Conservation (phyloP, 2,113 vertebrate genomes). For the Nibea albiflora region DNA sequence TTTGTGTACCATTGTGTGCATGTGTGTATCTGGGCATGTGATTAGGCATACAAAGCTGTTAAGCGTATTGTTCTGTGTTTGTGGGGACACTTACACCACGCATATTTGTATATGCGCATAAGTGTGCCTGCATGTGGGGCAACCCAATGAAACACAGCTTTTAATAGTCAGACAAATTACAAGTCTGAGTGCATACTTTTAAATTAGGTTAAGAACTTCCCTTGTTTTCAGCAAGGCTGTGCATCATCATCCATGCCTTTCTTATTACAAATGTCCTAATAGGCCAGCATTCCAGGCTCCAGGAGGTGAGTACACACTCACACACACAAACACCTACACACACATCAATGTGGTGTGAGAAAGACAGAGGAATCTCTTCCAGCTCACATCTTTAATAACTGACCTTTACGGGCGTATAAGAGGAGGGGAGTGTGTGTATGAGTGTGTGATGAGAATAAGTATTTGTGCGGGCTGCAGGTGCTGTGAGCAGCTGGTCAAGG, state of each 20-base stretch:
- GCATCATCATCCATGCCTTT: slow-evolving; percentile 47
- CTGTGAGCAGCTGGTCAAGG: slow-evolving; percentile 68
- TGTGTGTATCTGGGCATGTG: slow-evolving; percentile 21
- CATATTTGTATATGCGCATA: background rate
- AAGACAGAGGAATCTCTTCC: slow-evolving; percentile 12
- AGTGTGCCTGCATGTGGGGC: background rate
- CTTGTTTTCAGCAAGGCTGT: background rate
- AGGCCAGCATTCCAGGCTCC: slow-evolving; percentile 39
- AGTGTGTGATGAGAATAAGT: slow-evolving; percentile 10
- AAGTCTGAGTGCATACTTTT: background rate
- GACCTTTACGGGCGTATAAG: slow-evolving; percentile 59
- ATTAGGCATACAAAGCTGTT: slow-evolving; percentile 15
- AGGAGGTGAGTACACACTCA: slow-evolving; percentile 25
- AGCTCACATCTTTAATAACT: slow-evolving; percentile 64
- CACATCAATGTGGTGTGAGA: slow-evolving; percentile 14
- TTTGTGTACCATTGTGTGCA: slow-evolving; percentile 20
- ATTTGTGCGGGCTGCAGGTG: slow-evolving; percentile 67
- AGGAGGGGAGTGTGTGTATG: slow-evolving; percentile 24
- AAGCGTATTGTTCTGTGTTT: background rate
- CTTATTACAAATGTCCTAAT: slow-evolving; percentile 41
- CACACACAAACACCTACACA: background rate
- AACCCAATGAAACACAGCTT: slow-evolving; percentile 2
- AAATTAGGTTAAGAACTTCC: slow-evolving; percentile 9
- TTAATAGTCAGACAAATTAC: slow-evolving; percentile 10
- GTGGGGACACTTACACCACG: background rate